Conservation (phyloP, 2,113 vertebrate genomes). For the Hiodon tergisus region DNA sequence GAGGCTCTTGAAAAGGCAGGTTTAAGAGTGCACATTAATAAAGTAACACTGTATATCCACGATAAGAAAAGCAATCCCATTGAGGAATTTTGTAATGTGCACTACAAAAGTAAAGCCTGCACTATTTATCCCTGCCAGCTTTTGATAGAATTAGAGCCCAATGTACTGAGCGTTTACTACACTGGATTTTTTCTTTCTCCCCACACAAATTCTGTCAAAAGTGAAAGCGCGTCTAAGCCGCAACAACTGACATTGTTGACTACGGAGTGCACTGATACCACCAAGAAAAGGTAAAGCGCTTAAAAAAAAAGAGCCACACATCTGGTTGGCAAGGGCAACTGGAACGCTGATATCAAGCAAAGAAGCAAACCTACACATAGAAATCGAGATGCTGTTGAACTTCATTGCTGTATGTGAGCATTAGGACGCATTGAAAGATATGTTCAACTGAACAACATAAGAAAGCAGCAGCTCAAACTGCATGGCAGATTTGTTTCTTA, state of each 20-base stretch:
- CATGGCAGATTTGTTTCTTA: too few species aligned
- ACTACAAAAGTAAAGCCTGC: slow-evolving; percentile 51
- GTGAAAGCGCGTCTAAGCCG: not conserved
- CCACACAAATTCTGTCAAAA: not conserved
- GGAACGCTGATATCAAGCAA: too few species aligned
- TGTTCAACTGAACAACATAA: too few species aligned
- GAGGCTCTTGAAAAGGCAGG: slow-evolving; percentile 42
- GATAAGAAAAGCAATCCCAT: slow-evolving; percentile 57
- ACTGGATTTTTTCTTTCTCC: slow-evolving; percentile 36
- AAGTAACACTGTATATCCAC: slow-evolving; percentile 55
- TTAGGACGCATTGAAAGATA: too few species aligned
- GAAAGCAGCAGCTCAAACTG: too few species aligned
- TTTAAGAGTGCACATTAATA: slow-evolving; percentile 52
- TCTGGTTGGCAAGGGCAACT: not conserved
- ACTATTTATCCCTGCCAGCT: slow-evolving; percentile 54
- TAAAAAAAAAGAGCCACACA: not conserved
- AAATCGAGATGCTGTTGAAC: too few species aligned
- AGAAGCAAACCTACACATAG: too few species aligned
- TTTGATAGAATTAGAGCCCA: slow-evolving; percentile 63
- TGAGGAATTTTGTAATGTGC: slow-evolving; percentile 48
- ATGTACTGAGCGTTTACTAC: slow-evolving; percentile 42
- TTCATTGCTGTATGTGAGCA: too few species aligned
- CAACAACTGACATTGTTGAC: not conserved
- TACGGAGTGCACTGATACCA: not conserved
- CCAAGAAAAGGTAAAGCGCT: not conserved